These are phyloP conservation scores for Incurvaria masculella DNA, from an alignment of 2,888 invertebrate genomes.

Conservation along the genomic window DNA sequence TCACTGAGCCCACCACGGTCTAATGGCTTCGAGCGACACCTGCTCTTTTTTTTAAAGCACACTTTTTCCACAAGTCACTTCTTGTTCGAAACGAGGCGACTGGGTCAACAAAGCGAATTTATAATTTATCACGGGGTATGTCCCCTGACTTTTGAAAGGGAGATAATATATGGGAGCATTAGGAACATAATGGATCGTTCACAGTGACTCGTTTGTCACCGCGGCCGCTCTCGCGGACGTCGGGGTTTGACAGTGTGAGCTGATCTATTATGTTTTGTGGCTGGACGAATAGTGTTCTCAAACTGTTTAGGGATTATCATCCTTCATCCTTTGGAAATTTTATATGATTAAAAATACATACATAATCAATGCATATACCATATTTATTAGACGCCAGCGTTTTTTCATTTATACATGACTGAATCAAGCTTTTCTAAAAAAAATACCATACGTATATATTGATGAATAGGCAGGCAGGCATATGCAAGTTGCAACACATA, in stretches of 20 bases:
- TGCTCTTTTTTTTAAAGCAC: neutral
- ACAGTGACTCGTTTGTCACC: slow-evolving; percentile 40
- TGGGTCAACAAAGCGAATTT: neutral
- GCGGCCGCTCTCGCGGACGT: slow-evolving; percentile 8
- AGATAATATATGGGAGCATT: slow-evolving; percentile 50
- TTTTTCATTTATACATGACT: too few relatives aligned
- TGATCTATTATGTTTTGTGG: neutral
- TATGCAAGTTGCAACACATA: too few relatives aligned
- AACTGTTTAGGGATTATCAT: too few relatives aligned
- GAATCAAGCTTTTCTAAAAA: too few relatives aligned
- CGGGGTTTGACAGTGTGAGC: neutral
- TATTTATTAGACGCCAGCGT: too few relatives aligned
- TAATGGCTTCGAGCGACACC: slow-evolving; percentile 1
- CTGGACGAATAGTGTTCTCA: neutral
- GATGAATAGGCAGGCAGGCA: too few relatives aligned
- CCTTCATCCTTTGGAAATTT: too few relatives aligned
- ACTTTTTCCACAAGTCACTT: neutral
- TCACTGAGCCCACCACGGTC: neutral
- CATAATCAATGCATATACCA: too few relatives aligned
- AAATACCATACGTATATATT: too few relatives aligned
- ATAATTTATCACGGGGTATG: slow-evolving; percentile 38
- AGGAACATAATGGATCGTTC: slow-evolving; percentile 45
- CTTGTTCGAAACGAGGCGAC: neutral
- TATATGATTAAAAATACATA: too few relatives aligned
- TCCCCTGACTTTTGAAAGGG: slow-evolving; percentile 34